These are phyloP conservation scores for Napeogenes sylphis DNA, from an alignment of 2,888 invertebrate genomes.

Conservation along the genomic window DNA sequence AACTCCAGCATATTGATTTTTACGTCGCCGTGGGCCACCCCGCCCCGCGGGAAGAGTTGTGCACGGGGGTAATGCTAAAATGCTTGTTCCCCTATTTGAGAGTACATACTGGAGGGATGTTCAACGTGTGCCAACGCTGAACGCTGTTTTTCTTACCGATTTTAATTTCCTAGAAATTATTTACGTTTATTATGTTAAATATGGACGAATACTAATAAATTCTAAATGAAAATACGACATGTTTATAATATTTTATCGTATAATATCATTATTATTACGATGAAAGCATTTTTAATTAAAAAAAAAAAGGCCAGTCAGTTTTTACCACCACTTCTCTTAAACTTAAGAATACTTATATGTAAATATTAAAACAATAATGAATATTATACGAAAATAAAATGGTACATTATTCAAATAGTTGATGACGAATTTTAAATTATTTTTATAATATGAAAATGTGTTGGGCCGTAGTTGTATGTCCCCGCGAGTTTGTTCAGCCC, in stretches of 20 bases:
- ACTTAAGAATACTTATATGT: no score
- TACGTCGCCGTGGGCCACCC: constrained; percentile 77
- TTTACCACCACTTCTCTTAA: no score
- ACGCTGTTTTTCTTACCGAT: constrained; percentile 48
- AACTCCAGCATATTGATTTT: constrained; percentile 84
- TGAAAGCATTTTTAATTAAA: no score
- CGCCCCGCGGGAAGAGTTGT: constrained; percentile 76
- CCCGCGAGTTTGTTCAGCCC: constrained; percentile 78
- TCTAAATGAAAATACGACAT: no score
- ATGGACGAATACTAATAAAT: constrained; percentile 57
- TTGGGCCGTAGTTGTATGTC: constrained; percentile 52
- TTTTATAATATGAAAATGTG: constrained; percentile 41
- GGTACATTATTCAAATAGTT: not conserved
- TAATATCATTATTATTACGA: no score
- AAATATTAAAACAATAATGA: no score
- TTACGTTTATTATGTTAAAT: constrained; percentile 52
- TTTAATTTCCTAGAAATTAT: constrained; percentile 51
- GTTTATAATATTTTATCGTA: no score
- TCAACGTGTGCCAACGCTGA: constrained; percentile 49
- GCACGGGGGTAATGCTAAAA: constrained; percentile 79
- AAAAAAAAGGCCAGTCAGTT: no score
- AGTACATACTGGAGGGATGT: constrained; percentile 75
- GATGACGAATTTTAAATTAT: constrained; percentile 6
- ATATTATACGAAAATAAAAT: no score
- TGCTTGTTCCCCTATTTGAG: constrained; percentile 79